phyloP scores from a whole-genome alignment of 2,888 invertebrate genomes.

The Apamea crenata region DNA sequence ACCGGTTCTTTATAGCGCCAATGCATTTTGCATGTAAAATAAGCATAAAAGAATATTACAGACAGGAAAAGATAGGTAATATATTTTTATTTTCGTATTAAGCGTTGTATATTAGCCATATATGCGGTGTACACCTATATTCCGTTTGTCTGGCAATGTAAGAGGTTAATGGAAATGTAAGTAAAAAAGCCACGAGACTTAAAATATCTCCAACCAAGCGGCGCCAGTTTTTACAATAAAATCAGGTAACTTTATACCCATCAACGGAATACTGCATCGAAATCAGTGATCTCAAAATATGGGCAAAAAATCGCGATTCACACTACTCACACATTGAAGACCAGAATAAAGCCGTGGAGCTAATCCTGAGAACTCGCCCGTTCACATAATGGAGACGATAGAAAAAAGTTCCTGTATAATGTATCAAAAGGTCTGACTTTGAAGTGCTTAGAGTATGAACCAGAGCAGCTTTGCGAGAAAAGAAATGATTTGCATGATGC shows the following conservation, averaged over 20 bases:
- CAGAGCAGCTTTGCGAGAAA: constrained; percentile 1
- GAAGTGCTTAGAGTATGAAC: constrained; percentile 30
- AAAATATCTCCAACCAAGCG: constrained; percentile 41
- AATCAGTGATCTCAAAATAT: constrained; percentile 56
- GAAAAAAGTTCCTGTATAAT: constrained; percentile 64
- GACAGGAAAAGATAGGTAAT: constrained; percentile 19
- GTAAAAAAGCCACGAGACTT: constrained; percentile 28
- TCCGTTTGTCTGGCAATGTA: constrained; percentile 1
- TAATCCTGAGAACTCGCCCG: constrained; percentile 60
- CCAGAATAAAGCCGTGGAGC: constrained; percentile 46
- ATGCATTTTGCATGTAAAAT: constrained; percentile 25
- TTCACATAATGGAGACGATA: constrained; percentile 56
- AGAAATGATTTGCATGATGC: background rate
- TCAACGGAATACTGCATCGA: constrained; percentile 58
- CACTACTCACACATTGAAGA: constrained; percentile 42
- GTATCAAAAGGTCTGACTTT: constrained; percentile 59
- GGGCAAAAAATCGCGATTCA: constrained; percentile 48
- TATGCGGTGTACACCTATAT: constrained; percentile 8
- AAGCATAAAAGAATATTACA: constrained; percentile 16
- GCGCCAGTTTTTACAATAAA: constrained; percentile 35
- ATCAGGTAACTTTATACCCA: constrained; percentile 52
- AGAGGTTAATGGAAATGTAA: constrained; percentile 1
- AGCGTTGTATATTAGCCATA: background rate
- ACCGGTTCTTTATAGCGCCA: constrained; percentile 36
- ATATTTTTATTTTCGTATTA: constrained; percentile 14